Conservation (phyloP, 2,888 invertebrate genomes). For the Glaucopsyche alexis region DNA sequence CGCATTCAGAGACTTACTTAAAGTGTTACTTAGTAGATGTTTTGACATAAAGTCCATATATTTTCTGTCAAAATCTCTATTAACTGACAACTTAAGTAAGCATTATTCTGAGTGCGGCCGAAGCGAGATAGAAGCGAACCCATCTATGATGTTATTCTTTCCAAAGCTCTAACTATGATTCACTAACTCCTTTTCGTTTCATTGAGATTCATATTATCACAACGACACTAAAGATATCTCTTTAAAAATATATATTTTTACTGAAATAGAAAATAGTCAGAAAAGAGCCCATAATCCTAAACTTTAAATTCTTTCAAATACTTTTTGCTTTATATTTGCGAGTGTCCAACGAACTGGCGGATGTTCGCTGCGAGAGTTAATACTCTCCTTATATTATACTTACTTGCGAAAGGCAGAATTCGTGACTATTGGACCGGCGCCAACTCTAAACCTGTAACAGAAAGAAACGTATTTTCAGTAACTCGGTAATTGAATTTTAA, state of each 20-base stretch:
- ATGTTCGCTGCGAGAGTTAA: constrained; percentile 20
- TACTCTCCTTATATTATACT: constrained; percentile 35
- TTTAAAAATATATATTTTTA: not conserved
- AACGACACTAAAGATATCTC: not conserved
- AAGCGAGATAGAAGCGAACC: too few species aligned
- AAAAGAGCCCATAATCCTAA: not conserved
- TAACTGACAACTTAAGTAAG: too few species aligned
- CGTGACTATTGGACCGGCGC: constrained; percentile 41
- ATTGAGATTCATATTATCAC: not conserved
- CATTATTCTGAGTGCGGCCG: too few species aligned
- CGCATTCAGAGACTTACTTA: too few species aligned
- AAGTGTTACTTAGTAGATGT: too few species aligned
- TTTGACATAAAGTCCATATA: too few species aligned
- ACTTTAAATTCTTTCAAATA: constrained; percentile 15
- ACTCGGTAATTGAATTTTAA: constrained; percentile 40
- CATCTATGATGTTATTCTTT: too few species aligned
- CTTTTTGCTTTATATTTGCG: constrained; percentile 16
- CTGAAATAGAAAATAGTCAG: not conserved
- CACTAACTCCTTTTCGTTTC: not conserved
- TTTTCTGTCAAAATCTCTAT: too few species aligned
- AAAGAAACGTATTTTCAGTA: constrained; percentile 40
- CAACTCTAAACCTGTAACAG: constrained; percentile 47
- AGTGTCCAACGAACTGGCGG: not conserved
- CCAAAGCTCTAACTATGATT: not conserved
- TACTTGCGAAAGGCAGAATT: constrained; percentile 44